Base-by-base conservation (phyloP, 2,113 vertebrate species). In the Mormyrus lacerda region DNA sequence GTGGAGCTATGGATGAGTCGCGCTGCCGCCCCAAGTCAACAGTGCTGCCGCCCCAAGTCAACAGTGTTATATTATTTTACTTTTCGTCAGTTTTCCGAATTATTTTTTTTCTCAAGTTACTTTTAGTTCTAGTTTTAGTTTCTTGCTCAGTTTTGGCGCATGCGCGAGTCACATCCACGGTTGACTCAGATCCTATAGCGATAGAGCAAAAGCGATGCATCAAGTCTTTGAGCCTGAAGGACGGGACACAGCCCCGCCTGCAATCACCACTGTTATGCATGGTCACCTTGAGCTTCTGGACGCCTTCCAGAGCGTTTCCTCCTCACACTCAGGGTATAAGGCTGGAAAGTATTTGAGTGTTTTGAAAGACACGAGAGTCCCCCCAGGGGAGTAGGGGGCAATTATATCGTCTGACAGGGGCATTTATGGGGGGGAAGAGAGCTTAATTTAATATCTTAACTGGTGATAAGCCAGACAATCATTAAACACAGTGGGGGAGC, bases 241-340 rank as follows among this genome's bases (percentile, higher is more conserved):
- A 69, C 27, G 1, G 27, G n/a, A 31, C n/a, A 27, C 17, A 47
- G 6, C 39, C 1, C 82, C 24, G 0, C 44, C 82, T 24, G 4
- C 35, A 7, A 51, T 35, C 3, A 31, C 85, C 0, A 39, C 73
- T 47, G 24, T 39, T 11, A 27, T 47, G 4, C 17, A 51, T 82
- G 90, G 91, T 92, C 88, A 91, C 87, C 87, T 91, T 91, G 90
- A 9, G 58, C 83, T 88, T 39, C 21, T 89, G 87, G 87, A 51
- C 13, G 3, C n/a, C 2, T 44, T 87, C 89, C 90, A 90, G 88
- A 42, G 82, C 50, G 1, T 85, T 48, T 73, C 31, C 69, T 89
- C 39, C 13, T 79, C 48, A 27, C 27, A 84, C 87, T 87, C 27
- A 21, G 11, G 87, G 87, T 39, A 87, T 65, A 44, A 24, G 58